Evolutionary conservation across 2,113 vertebrate genomes (phyloP).

Genomic region (Oxyura jamaicensis): DNA sequence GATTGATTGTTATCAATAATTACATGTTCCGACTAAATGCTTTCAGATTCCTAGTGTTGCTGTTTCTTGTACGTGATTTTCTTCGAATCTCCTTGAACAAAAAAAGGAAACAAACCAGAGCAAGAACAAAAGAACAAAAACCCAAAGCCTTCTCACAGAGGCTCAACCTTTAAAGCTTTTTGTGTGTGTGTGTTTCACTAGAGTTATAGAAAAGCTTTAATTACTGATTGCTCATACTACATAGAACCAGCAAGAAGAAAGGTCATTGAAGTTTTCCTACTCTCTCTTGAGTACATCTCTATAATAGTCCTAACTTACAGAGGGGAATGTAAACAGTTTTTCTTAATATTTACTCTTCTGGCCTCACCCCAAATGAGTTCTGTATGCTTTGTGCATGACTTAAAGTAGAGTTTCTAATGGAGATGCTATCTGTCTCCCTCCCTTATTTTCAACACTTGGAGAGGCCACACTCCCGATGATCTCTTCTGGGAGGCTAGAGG

Average conservation of each 20-base stretch:
- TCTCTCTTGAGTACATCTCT: background rate
- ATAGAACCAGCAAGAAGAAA: conserved; percentile 14
- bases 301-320: background rate
- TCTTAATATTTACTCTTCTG: conserved; percentile 26
- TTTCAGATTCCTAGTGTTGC: background rate
- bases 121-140: background rate
- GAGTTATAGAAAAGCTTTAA: background rate
- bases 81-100: background rate
- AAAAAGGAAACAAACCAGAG: background rate
- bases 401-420: background rate
- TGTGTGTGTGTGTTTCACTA: background rate
- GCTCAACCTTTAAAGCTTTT: background rate
- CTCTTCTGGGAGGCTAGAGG: background rate
- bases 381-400: background rate
- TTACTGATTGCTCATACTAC: background rate
- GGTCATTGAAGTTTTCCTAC: conserved; percentile 2
- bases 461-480: background rate
- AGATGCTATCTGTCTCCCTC: background rate
- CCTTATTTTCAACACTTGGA: background rate
- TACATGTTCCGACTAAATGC: background rate
- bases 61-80: background rate
- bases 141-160: background rate
- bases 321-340: background rate
- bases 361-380: background rate
- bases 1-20: background rate